phyloP scores from a whole-genome alignment of 2,113 vertebrate species.

The Cynopterus brachyotis region DNA sequence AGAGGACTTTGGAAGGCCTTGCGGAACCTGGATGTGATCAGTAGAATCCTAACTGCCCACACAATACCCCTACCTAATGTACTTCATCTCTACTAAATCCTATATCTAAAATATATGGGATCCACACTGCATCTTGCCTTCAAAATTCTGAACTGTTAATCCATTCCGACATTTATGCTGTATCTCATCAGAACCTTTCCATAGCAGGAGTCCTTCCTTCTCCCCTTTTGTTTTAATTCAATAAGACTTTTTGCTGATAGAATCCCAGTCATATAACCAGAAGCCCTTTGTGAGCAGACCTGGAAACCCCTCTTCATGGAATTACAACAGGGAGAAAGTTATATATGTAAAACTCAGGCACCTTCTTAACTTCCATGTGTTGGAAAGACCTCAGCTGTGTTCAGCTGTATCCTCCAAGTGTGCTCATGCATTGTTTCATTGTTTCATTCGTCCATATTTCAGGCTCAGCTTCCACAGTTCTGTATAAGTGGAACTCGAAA shows the following conservation, averaged over 20 bases:
- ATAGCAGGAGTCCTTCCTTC: neutral
- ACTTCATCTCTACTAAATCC: accelerated
- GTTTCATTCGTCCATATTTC: neutral
- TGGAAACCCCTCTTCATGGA: neutral
- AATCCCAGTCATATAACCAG: neutral
- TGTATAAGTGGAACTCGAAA: neutral
- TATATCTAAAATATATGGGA: neutral
- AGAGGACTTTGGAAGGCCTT: neutral
- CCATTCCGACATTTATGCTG: neutral
- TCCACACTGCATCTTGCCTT: neutral
- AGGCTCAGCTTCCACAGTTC: neutral
- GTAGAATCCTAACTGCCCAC: neutral
- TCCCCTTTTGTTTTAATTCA: neutral
- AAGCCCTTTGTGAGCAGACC: neutral
- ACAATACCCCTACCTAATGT: accelerated
- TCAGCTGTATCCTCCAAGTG: too few relatives aligned
- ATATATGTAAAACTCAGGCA: neutral
- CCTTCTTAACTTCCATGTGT: neutral
- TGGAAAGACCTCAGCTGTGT: neutral
- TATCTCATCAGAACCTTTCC: neutral
- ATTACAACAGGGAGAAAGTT: neutral
- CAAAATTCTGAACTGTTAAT: neutral
- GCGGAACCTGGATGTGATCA: neutral
- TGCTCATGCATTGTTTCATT: accelerated
- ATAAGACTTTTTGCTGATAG: neutral